Conservation (phyloP, 2,797 vertebrate species). For the Notolabrus celidotus region DNA sequence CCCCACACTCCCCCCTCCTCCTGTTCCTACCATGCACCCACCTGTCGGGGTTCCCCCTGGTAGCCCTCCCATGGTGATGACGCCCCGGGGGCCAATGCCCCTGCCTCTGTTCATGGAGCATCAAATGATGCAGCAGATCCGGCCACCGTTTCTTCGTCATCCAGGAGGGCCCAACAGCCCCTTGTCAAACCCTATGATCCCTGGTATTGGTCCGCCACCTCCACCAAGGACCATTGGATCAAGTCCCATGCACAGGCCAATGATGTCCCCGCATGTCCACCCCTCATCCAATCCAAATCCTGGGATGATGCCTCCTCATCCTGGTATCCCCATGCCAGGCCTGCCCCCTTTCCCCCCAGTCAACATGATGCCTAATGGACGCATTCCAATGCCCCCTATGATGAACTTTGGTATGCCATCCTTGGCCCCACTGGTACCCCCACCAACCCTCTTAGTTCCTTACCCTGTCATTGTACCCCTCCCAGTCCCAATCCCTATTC, state of each 20-base stretch:
- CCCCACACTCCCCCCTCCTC: constrained; percentile 89
- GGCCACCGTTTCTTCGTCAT: constrained; percentile 93
- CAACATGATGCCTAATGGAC: constrained; percentile 97
- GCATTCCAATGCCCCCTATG: constrained; percentile 93
- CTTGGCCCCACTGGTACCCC: constrained; percentile 95
- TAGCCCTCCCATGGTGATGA: constrained; percentile 99
- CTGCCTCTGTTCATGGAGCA: constrained; percentile 99
- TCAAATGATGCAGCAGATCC: constrained; percentile 98
- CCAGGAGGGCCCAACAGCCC: constrained; percentile 94
- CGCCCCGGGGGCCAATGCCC: constrained; percentile 95
- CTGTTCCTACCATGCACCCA: constrained; percentile 90
- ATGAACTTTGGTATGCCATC: constrained; percentile 99
- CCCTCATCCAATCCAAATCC: constrained; percentile 91
- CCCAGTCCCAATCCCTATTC: constrained; percentile 97
- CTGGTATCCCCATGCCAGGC: constrained; percentile 89
- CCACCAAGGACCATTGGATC: constrained; percentile 89
- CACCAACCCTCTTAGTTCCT: constrained; percentile 96
- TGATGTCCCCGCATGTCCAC: constrained; percentile 94
- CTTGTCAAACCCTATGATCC: constrained; percentile 94
- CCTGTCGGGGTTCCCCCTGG: constrained; percentile 92
- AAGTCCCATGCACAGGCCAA: constrained; percentile 95
- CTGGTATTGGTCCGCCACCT: constrained; percentile 93
- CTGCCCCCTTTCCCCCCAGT: constrained; percentile 91
- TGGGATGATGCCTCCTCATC: constrained; percentile 92
- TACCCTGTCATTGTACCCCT: constrained; percentile 98